A percentile compares a stretch with the other conserved stretches of the same genome.
These are phyloP conservation scores for Gerris lacustris DNA, from an alignment of 2,888 invertebrate genomes.

Conservation along the genomic window DNA sequence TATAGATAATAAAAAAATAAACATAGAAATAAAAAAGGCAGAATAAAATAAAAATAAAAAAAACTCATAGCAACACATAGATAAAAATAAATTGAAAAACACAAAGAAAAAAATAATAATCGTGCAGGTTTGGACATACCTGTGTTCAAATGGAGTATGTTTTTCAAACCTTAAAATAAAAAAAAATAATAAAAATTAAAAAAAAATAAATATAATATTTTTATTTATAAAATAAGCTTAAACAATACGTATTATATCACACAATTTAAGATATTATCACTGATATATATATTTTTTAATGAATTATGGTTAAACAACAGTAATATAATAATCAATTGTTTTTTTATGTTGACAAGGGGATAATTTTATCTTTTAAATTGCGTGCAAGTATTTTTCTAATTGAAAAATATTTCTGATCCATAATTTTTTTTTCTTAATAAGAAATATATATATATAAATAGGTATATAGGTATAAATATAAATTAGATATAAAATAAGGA, in stretches of 20 bases:
- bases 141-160: constrained; percentile 5
- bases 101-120: background rate
- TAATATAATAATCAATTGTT: too few relatives aligned
- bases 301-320: too few relatives aligned
- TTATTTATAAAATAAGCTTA: too few relatives aligned
- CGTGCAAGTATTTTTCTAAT: constrained; percentile 1
- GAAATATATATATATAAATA: too few relatives aligned
- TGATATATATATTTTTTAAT: too few relatives aligned
- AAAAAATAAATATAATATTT: background rate
- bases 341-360: too few relatives aligned
- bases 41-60: too few relatives aligned
- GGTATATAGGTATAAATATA: background rate
- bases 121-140: constrained; percentile 3
- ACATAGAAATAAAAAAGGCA: too few relatives aligned
- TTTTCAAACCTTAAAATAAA: constrained; percentile 3
- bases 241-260: too few relatives aligned
- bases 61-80: too few relatives aligned
- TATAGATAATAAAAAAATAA: too few relatives aligned
- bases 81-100: background rate
- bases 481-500: background rate
- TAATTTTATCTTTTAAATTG: background rate
- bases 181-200: constrained; percentile 3
- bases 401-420: constrained; percentile 3
- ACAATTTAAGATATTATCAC: too few relatives aligned
- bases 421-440: background rate